These are phyloP conservation scores for Plagodis pulveraria DNA, from an alignment of 2,888 invertebrate genomes.

Conservation along the genomic window DNA sequence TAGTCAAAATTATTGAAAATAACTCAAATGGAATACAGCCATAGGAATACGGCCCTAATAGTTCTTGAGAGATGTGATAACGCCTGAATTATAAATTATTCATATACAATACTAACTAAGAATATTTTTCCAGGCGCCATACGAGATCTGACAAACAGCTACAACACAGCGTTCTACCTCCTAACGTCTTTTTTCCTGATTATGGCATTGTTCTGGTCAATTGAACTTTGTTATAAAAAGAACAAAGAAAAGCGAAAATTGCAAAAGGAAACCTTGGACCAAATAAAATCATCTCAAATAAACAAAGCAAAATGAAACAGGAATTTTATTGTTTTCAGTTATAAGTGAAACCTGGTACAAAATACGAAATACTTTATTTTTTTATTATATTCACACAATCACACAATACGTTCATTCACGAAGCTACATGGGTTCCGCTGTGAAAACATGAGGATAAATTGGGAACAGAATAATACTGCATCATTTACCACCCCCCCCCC, in stretches of 20 bases:
- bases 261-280: constrained; percentile 28
- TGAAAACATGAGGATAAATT: no score
- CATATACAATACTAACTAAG: not conserved
- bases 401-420: no score
- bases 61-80: no score
- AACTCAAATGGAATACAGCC: no score
- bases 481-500: no score
- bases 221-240: constrained; percentile 65
- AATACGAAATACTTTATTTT: not conserved
- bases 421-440: no score
- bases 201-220: constrained; percentile 62
- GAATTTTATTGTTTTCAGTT: constrained; percentile 21
- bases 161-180: constrained; percentile 83
- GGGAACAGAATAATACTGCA: no score
- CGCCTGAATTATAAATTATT: not conserved
- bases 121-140: constrained; percentile 74
- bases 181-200: constrained; percentile 69
- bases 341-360: not conserved
- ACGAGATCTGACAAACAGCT: constrained; percentile 84
- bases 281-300: constrained; percentile 27
- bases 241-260: constrained; percentile 57
- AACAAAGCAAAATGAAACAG: constrained; percentile 33
- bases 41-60: no score
- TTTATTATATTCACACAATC: no score
- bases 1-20: no score